These are phyloP conservation scores for Rhinichthys osculus DNA, from an alignment of 2,797 vertebrate genomes.

Conservation along the genomic window DNA sequence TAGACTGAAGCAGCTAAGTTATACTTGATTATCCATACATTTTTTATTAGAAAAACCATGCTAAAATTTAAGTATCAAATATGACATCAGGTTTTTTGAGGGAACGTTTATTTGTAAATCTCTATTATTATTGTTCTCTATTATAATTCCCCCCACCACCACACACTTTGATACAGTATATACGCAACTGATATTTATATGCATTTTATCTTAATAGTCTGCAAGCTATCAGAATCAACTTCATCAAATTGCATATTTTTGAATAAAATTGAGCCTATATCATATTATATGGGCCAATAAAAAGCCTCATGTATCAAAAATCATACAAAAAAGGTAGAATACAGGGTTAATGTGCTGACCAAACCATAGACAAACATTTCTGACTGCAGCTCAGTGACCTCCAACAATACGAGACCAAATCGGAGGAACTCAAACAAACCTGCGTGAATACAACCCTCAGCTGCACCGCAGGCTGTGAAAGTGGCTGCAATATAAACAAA, in stretches of 20 bases:
- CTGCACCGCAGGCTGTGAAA: constrained; percentile 4
- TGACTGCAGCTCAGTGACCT: neutral
- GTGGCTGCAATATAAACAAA: neutral
- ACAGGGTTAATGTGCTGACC: neutral
- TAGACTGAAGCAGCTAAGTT: neutral
- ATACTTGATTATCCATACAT: neutral
- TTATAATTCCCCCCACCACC: neutral
- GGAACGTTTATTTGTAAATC: neutral
- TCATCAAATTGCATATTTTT: neutral
- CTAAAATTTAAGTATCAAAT: neutral
- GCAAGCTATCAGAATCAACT: neutral
- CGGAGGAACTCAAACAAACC: neutral
- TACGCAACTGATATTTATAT: neutral
- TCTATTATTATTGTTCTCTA: neutral
- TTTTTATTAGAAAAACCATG: neutral
- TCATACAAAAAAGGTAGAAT: neutral
- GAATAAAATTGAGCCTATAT: neutral
- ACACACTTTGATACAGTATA: neutral
- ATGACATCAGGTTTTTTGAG: neutral
- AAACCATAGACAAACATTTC: neutral
- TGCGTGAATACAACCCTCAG: neutral
- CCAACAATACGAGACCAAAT: neutral
- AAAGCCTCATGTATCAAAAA: neutral
- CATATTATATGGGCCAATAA: neutral
- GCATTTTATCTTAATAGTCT: neutral